These are phyloP conservation scores for Phrixothrix hirtus DNA, from an alignment of 2,888 invertebrate species.

Conservation along the genomic window DNA sequence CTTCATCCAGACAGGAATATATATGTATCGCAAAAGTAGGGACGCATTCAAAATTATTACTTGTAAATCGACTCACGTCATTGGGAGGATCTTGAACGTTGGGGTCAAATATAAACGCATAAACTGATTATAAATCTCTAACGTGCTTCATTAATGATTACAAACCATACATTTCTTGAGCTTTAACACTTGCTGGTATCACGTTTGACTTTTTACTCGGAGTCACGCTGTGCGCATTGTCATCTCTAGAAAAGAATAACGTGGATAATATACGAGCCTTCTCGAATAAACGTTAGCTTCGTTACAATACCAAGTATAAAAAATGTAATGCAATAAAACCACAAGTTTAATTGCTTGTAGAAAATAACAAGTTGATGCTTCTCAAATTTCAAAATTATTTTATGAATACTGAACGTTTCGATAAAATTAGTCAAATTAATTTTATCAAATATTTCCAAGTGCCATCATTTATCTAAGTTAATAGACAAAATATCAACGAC, in stretches of 20 bases:
- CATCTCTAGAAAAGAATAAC: constrained; percentile 23
- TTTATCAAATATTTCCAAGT: constrained; percentile 16
- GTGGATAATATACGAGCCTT: constrained; percentile 21
- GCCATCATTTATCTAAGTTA: too few relatives aligned
- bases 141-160: constrained; percentile 19
- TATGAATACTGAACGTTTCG: constrained; percentile 12
- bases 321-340: constrained; percentile 37
- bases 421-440: constrained; percentile 28
- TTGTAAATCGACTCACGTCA: constrained; percentile 8
- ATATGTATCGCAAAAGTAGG: constrained; percentile 12
- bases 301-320: constrained; percentile 27
- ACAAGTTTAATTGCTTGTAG: constrained; percentile 35
- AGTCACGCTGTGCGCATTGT: constrained; percentile 24
- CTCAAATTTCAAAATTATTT: constrained; percentile 42
- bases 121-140: constrained; percentile 27
- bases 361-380: constrained; percentile 40
- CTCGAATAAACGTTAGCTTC: constrained; percentile 15
- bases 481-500: too few relatives aligned
- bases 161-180: constrained; percentile 17
- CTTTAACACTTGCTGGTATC: constrained; percentile 16
- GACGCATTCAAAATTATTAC: constrained; percentile 26
- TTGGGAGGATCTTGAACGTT: constrained; percentile 13
- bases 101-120: constrained; percentile 19
- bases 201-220: constrained; percentile 18
- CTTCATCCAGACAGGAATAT: constrained; percentile 16